Percentiles rank a stretch among this genome's conserved stretches.
Conservation (phyloP, 2,797 vertebrate genomes). For the Prionace glauca region DNA sequence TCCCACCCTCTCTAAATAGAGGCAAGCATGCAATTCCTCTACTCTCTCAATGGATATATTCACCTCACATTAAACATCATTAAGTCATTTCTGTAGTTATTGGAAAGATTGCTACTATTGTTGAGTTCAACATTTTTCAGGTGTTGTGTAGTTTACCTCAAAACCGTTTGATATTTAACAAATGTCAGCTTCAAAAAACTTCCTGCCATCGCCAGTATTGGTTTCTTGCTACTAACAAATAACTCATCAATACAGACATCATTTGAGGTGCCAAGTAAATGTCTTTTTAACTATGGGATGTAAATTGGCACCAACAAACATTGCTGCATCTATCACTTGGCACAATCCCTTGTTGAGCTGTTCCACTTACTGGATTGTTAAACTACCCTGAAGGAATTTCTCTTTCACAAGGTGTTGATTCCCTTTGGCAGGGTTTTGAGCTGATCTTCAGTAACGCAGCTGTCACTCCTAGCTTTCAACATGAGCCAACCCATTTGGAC, state of each 20-base stretch:
- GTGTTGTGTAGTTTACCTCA: background rate
- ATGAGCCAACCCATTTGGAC: background rate
- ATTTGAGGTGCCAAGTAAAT: background rate
- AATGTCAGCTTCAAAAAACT: background rate
- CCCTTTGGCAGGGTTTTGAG: background rate
- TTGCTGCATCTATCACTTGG: background rate
- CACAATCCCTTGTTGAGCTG: background rate
- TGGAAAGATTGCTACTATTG: background rate
- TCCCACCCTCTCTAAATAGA: background rate
- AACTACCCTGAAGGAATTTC: background rate
- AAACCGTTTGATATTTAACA: background rate
- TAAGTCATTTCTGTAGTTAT: background rate
- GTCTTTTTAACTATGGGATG: background rate
- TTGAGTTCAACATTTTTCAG: background rate
- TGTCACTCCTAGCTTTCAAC: background rate
- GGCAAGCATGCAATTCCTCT: background rate
- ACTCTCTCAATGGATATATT: background rate
- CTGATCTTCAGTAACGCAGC: background rate
- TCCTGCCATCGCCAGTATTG: background rate
- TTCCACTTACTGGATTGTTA: background rate
- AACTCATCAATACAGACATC: background rate
- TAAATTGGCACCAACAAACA: background rate
- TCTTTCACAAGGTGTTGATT: background rate
- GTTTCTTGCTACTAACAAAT: background rate
- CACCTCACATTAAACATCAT: background rate